phyloP scores from a whole-genome alignment of 2,888 invertebrate genomes.

The Dysmachus trigonus region DNA sequence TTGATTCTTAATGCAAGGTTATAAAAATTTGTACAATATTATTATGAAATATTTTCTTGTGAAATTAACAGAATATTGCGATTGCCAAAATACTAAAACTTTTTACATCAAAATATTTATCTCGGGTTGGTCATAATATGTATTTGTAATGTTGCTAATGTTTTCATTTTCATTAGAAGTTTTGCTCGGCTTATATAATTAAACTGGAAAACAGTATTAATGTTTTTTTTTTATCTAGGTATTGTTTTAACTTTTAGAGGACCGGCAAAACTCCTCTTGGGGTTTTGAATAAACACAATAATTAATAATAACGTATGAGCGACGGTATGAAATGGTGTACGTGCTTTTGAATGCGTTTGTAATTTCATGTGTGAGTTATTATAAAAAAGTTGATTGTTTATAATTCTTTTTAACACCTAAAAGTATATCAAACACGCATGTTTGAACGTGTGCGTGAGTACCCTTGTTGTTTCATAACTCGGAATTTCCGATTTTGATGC shows the following conservation, averaged over 20 bases:
- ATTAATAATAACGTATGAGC: background rate
- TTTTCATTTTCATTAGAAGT: background rate
- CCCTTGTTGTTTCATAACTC: background rate
- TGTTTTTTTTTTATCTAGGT: background rate
- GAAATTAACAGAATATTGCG: background rate
- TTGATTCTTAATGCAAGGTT: background rate
- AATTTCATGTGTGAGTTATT: background rate
- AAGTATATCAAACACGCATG: background rate
- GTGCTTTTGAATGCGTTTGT: background rate
- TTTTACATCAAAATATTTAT: background rate
- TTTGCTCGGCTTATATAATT: background rate
- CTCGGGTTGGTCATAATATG: background rate
- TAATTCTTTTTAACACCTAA: background rate
- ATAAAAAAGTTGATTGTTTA: background rate
- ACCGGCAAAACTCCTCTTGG: too few relatives aligned
- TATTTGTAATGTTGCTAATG: background rate
- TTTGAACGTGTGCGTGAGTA: background rate
- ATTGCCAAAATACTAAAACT: background rate
- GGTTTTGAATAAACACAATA: background rate
- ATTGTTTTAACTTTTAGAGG: background rate
- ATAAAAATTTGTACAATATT: constrained; percentile 32
- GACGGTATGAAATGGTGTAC: background rate
- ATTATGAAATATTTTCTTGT: constrained; percentile 8
- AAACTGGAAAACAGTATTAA: too few relatives aligned
- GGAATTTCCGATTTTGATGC: background rate